A percentile compares a stretch with the other conserved stretches of the same genome.
Conservation (phyloP, 2,888 invertebrate species). For the Cacoxenus indagator region DNA sequence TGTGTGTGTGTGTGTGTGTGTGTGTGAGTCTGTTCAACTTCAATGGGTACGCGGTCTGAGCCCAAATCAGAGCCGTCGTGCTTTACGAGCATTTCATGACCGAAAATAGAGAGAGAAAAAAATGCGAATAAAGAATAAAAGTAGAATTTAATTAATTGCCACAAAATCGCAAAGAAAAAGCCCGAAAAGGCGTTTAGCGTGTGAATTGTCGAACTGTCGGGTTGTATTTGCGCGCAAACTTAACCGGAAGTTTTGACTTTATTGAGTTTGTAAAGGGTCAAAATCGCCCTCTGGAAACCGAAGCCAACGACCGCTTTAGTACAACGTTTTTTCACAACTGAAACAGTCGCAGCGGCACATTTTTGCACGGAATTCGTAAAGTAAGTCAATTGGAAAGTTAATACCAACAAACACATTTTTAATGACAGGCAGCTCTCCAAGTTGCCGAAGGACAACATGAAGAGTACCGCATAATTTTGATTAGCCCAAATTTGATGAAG, state of each 20-base stretch:
- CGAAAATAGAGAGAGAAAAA: slow-evolving; percentile 28
- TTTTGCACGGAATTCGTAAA: slow-evolving; percentile 58
- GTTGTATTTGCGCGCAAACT: not conserved
- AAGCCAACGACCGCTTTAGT: not conserved
- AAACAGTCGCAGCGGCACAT: slow-evolving; percentile 40
- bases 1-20: not conserved
- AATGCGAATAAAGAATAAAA: slow-evolving; percentile 7
- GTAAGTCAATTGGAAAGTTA: slow-evolving; percentile 52
- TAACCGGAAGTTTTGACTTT: slow-evolving; percentile 1
- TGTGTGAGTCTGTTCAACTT: not conserved
- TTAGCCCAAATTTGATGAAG: too few species aligned
- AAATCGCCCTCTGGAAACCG: not conserved
- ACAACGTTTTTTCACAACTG: not conserved
- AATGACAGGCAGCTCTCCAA: slow-evolving; percentile 27
- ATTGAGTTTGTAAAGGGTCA: not conserved
- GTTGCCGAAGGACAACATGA: not conserved
- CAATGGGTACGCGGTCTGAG: slow-evolving; percentile 36
- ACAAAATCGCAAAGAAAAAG: not conserved
- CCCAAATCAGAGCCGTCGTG: slow-evolving; percentile 24
- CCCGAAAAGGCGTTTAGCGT: not conserved
- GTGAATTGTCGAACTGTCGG: not conserved
- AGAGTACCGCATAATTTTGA: too few species aligned
- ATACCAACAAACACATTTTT: slow-evolving; percentile 27
- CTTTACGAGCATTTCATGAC: not conserved
- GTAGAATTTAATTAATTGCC: slow-evolving; percentile 1